phyloP scores from a whole-genome alignment of 2,113 vertebrate species.

The Crotophaga sulcirostris region DNA sequence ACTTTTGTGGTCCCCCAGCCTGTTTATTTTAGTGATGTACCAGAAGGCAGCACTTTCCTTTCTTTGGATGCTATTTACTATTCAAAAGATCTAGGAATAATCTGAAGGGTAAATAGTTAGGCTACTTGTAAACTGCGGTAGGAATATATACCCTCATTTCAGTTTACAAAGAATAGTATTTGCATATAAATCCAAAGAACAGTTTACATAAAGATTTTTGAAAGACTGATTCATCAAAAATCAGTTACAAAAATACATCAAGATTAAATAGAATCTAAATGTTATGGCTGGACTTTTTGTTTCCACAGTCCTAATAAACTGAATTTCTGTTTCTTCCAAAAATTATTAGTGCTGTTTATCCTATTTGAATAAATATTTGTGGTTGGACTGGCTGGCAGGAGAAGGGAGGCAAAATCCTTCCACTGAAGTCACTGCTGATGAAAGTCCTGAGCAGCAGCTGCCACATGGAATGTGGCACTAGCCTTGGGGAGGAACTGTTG shows the following conservation, averaged over 20 bases:
- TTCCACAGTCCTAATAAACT: constrained; percentile 7
- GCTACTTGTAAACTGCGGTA: constrained; percentile 1
- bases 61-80: neutral
- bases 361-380: constrained; percentile 30
- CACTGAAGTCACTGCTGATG: neutral
- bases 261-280: constrained; percentile 45
- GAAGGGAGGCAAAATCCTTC: neutral
- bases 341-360: constrained; percentile 6
- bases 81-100: constrained; percentile 4
- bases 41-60: too few relatives aligned
- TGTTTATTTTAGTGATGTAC: too few relatives aligned
- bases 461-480: accelerated
- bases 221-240: constrained; percentile 24
- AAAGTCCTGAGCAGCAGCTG: neutral
- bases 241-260: constrained; percentile 25
- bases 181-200: constrained; percentile 29
- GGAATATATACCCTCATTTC: neutral
- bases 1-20: too few relatives aligned
- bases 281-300: constrained; percentile 28
- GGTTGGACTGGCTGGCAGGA: neutral
- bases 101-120: constrained; percentile 21
- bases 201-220: neutral
- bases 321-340: neutral
- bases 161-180: neutral
- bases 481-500: neutral